Evolutionary conservation across 2,888 invertebrate species (phyloP), one percentile per base, ranked within the genome.

Genomic region (Xestobium rufovillosum): DNA sequence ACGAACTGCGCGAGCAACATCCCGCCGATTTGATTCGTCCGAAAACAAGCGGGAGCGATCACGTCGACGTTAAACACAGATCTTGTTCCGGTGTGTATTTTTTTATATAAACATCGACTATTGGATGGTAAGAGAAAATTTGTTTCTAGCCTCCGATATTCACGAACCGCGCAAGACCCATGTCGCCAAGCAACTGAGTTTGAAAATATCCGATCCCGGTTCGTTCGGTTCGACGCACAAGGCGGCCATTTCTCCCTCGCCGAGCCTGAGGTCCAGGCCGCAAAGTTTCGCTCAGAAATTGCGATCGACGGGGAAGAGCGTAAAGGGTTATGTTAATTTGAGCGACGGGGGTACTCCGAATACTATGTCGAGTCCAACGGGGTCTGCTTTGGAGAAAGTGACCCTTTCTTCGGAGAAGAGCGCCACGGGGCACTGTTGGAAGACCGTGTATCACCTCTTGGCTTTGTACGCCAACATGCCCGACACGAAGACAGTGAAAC

Each of bases 391-490:
- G 30, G 71, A 73, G 36, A 68, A 69, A 43, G 67, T 69, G 23
- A 68, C 68, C 1, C 61, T 70, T 1, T 57, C 69, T 2, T 66
- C 71, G 0, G 73, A 73, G 38, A 72, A 71, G 45, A 67, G 68
- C 43, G 63, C 63, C 11, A 38, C 36, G 3, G 65, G 65, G 8
- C 78, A 85, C 51, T 95, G 95, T 59, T 96, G 95, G 95, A 83
- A 88, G 58, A 95, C 91, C 0, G 83, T 96, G 48, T 92, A 91
- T 62, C 83, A 90, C 61, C 72, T 96, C 42, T 68, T 96, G 36
- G 91, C 95, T 57, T 66, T 95, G 34, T 96, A 96, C 60, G 91
- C 92, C 3, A 89, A 87, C 31, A 87, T 90, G 79, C 92, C 95
- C 0, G 94, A 94, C 59, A 88, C 91, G 0, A 94, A 94, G 66